Evolutionary conservation across 2,113 vertebrate species (phyloP).

Genomic region (Myotis davidii): DNA sequence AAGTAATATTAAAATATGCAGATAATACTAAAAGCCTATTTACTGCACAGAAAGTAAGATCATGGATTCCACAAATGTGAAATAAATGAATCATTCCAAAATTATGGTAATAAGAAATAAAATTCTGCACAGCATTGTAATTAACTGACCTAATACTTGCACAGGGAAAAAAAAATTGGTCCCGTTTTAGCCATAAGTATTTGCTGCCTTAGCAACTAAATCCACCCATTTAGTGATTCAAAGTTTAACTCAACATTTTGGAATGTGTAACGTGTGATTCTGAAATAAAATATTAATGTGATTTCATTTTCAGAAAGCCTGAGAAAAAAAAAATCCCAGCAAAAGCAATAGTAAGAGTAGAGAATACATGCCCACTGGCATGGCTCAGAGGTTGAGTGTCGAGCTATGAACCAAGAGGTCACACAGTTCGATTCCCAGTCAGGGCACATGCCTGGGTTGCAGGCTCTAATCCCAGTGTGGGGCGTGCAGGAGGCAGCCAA

Average conservation of each 20-base stretch:
- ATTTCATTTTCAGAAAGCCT: conserved; percentile 58
- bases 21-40: conserved; percentile 25
- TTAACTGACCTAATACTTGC: conserved; percentile 75
- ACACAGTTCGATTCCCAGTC: no score
- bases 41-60: conserved; percentile 45
- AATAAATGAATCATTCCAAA: conserved; percentile 67
- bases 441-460: no score
- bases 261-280: conserved; percentile 82
- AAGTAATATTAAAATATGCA: conserved; percentile 6
- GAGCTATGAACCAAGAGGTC: no score
- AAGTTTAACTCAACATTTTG: conserved; percentile 85
- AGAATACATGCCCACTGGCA: background rate
- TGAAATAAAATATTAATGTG: conserved; percentile 72
- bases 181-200: conserved; percentile 82
- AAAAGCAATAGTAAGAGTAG: background rate
- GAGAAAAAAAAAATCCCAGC: background rate
- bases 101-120: conserved; percentile 59
- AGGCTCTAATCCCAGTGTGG: no score
- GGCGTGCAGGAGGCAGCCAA: no score
- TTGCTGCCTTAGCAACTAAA: conserved; percentile 84
- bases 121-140: conserved; percentile 68
- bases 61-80: conserved; percentile 60
- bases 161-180: conserved; percentile 56
- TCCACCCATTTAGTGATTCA: conserved; percentile 81
- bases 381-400: no score